Evolutionary conservation across 1,140 invertebrate genomes (phyloP).

Genomic region (Manduca sexta): DNA sequence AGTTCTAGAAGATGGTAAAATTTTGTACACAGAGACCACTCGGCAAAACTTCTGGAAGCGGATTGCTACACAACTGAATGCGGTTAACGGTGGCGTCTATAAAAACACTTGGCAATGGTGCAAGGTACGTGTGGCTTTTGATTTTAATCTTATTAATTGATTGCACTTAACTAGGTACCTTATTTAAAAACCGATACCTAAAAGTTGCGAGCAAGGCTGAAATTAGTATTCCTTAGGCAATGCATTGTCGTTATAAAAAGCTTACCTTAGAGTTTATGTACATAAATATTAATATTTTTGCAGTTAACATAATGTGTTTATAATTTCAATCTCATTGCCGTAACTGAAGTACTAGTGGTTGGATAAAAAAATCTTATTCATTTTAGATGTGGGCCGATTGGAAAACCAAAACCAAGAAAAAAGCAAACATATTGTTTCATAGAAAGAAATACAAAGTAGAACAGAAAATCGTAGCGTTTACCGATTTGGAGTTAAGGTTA

Average conservation of each 20-base stretch:
- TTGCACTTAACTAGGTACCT: too few species aligned
- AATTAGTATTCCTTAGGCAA: too few species aligned
- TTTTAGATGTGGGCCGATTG: conserved; percentile 41
- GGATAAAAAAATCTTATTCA: too few species aligned
- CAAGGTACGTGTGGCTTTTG: conserved; percentile 17
- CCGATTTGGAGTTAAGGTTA: conserved; percentile 24
- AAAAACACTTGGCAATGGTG: conserved; percentile 39
- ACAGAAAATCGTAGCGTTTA: conserved; percentile 17
- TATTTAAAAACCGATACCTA: too few species aligned
- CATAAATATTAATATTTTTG: background rate
- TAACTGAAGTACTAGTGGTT: too few species aligned
- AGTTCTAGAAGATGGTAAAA: conserved; percentile 24
- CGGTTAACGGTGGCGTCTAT: conserved; percentile 28
- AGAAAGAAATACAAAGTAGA: conserved; percentile 18
- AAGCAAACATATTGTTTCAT: conserved; percentile 28
- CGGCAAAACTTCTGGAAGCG: conserved; percentile 30
- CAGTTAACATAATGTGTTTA: background rate
- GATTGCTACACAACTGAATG: conserved; percentile 26
- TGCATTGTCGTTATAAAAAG: too few species aligned
- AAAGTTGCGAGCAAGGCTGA: too few species aligned
- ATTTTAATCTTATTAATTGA: too few species aligned
- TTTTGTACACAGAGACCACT: conserved; percentile 25
- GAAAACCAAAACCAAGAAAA: conserved; percentile 36
- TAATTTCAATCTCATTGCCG: background rate
- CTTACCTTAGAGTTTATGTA: too few species aligned